These are phyloP conservation scores for Toxotes chatareus DNA, from an alignment of 2,113 vertebrate genomes.

Conservation along the genomic window DNA sequence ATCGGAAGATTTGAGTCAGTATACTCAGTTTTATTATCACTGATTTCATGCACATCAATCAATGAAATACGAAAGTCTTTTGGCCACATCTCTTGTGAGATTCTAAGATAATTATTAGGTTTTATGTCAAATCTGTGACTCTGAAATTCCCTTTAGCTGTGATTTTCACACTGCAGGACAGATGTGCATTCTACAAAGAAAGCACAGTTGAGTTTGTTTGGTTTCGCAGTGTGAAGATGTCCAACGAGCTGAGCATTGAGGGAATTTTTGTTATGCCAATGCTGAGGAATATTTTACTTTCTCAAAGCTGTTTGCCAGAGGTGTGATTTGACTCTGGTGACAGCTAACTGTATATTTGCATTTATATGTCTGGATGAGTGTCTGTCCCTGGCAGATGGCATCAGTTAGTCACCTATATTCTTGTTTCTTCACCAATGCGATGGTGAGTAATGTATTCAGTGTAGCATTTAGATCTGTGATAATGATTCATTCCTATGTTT, in stretches of 20 bases:
- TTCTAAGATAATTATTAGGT: slow-evolving; percentile 6
- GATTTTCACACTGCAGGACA: not conserved
- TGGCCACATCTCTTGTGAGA: not conserved
- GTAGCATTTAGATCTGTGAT: slow-evolving; percentile 75
- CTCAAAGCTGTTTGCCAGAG: slow-evolving; percentile 62
- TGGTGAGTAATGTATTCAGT: slow-evolving; percentile 70
- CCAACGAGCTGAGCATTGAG: slow-evolving; percentile 7
- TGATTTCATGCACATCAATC: slow-evolving; percentile 10
- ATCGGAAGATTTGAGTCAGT: slow-evolving; percentile 8
- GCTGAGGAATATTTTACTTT: slow-evolving; percentile 49
- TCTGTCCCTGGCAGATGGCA: slow-evolving; percentile 67
- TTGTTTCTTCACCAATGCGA: slow-evolving; percentile 62
- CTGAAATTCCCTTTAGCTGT: slow-evolving; percentile 22
- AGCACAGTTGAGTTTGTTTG: slow-evolving; percentile 44
- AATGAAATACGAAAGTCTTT: not conserved
- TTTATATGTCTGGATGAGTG: slow-evolving; percentile 74
- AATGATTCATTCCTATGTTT: slow-evolving; percentile 75
- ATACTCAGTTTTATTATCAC: slow-evolving; percentile 6
- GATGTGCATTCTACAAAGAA: slow-evolving; percentile 30
- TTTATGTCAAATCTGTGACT: slow-evolving; percentile 19
- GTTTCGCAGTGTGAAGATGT: slow-evolving; percentile 28
- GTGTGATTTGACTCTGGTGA: slow-evolving; percentile 58
- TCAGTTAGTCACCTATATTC: slow-evolving; percentile 70
- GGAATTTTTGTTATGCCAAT: slow-evolving; percentile 44
- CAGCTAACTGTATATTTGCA: slow-evolving; percentile 73